Evolutionary conservation across 2,888 invertebrate genomes (phyloP), one percentile per base, ranked within the genome.

Genomic region (Tanypteryx hageni): DNA sequence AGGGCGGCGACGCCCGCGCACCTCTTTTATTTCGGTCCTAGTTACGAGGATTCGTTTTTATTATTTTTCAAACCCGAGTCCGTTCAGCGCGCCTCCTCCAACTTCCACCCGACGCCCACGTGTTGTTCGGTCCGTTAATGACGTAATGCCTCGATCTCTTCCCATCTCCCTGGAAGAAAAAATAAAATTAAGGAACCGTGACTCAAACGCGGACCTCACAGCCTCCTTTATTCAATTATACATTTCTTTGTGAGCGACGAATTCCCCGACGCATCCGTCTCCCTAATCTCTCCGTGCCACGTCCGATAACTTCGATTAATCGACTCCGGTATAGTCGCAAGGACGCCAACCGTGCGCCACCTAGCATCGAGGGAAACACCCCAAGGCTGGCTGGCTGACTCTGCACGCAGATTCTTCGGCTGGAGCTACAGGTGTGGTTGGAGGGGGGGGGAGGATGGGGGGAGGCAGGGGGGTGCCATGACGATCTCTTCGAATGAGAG

Each of bases 371-470:
- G 76, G 76, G 76, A 22, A 76, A 27, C 13, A 27, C 27, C 27
- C 27, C 76, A 76, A 76, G 76, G 76, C 16, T 76, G 76, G 76
- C 16, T 76, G 76, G 76, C 76, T 76, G 76, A 76, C 27, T 76
- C 76, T 22, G 4, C 76, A 10, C 76, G 10, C 27, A 27, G 76
- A 76, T 76, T 22, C 27, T 76, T 76, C 76, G 13, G 22, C 76
- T 76, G 76, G 22, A 68, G 18, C 68, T 68, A 27, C 76, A 76
- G 76, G 27, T 22, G 13, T n/a, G 2, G 27, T 7, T n/a, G 2
- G 27, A 2, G 76, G 27, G 18, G 27, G 16, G 22, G 68, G 0
- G 22, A 68, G 11, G 22, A 5, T 44, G 44, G 5, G 76, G n/a
- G n/a, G n/a, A n/a, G n/a, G n/a, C n/a, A 27, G 22, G 18, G 4